phyloP scores from a whole-genome alignment of 1,140 invertebrate genomes.

The Metaphire vulgaris region DNA sequence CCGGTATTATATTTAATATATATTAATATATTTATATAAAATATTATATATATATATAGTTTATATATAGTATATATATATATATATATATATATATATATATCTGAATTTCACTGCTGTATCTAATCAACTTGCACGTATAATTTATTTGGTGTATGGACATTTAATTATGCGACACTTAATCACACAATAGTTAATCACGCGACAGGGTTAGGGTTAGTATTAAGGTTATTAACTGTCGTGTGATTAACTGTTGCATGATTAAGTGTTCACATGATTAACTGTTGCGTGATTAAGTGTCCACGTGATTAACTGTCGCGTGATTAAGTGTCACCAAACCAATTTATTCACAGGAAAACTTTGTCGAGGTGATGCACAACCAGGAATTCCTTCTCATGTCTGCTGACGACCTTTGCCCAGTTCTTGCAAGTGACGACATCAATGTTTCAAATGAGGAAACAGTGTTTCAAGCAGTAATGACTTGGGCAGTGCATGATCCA shows the following conservation, averaged over 20 bases:
- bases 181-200: too few species aligned
- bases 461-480: constrained; percentile 76
- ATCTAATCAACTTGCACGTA: neutral
- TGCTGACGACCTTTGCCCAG: constrained; percentile 69
- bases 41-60: too few species aligned
- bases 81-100: too few species aligned
- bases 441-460: constrained; percentile 83
- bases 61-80: too few species aligned
- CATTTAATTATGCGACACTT: neutral
- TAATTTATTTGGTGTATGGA: neutral
- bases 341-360: constrained; percentile 55
- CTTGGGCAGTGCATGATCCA: constrained; percentile 76
- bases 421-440: constrained; percentile 83
- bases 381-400: constrained; percentile 83
- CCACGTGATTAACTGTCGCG: too few species aligned
- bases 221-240: too few species aligned
- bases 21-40: constrained; percentile 3
- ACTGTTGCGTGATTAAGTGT: too few species aligned
- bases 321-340: too few species aligned
- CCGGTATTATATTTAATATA: too few species aligned
- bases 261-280: too few species aligned
- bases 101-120: too few species aligned
- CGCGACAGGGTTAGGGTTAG: neutral
- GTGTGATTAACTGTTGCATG: too few species aligned
- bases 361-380: constrained; percentile 70